A percentile compares a stretch with the other conserved stretches of the same genome.
phyloP scores from a whole-genome alignment of 2,888 invertebrate genomes.

The Hylaea fasciaria region DNA sequence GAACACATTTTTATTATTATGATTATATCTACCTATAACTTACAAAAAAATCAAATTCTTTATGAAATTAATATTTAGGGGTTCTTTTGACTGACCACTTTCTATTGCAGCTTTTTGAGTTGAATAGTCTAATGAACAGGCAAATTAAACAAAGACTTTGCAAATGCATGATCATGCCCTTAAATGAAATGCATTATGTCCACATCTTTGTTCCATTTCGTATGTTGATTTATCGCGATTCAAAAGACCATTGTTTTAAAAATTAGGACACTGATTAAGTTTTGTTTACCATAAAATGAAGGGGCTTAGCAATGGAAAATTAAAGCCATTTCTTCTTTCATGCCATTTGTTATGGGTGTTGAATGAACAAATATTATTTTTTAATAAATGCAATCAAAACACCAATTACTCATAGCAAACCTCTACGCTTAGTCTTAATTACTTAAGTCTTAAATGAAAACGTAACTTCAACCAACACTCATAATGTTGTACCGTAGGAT shows the following conservation, averaged over 20 bases:
- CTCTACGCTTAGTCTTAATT: background rate
- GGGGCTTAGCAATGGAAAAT: constrained; percentile 7
- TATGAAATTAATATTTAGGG: too few relatives aligned
- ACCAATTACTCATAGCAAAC: constrained; percentile 20
- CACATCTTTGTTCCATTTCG: constrained; percentile 26
- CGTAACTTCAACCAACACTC: background rate
- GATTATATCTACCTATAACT: too few relatives aligned
- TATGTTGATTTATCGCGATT: constrained; percentile 25
- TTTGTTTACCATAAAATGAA: constrained; percentile 5
- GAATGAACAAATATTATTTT: constrained; percentile 16
- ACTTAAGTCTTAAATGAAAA: background rate
- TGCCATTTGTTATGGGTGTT: constrained; percentile 7
- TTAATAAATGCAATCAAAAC: constrained; percentile 16
- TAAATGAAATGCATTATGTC: constrained; percentile 32
- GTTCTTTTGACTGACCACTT: too few relatives aligned
- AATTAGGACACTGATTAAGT: constrained; percentile 5
- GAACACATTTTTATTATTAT: too few relatives aligned
- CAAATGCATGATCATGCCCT: constrained; percentile 12
- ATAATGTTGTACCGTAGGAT: background rate
- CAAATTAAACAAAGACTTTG: constrained; percentile 26
- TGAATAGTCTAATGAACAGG: background rate
- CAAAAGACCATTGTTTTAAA: constrained; percentile 16
- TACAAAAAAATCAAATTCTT: too few relatives aligned
- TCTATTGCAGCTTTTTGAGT: background rate
- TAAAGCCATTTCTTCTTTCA: background rate